Evolutionary conservation across 1,140 invertebrate genomes (phyloP), one percentile per base, ranked within the genome.

Genomic region (Lasioglossum albipes): DNA sequence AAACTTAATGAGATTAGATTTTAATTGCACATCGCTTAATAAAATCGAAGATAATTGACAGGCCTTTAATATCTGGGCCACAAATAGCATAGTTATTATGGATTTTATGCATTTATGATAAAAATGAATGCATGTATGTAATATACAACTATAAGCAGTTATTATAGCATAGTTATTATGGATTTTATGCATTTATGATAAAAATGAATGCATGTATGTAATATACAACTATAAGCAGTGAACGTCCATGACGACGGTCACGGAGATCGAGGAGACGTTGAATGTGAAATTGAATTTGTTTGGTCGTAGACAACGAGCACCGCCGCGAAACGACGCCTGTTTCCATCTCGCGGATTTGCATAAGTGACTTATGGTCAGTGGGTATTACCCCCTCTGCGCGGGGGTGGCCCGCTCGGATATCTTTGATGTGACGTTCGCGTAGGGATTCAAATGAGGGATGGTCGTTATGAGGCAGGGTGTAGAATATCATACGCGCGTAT

Each of bases 321-420:
- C 78, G 27, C 49, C 36, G 84, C 45, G 71, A n/a, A 70, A 22
- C 69, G 64, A 82, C 79, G 82, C 75, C 76, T 83, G 81, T 87
- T 88, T 85, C 85, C 85, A 87, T 87, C 79, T 84, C 84, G 67
- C 76, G 54, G 68, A 89, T 89, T 90, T 90, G 75, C 88, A 88
- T 90, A 90, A 90, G 84, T 89, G 88, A 89, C 88, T 89, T 90
- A 90, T 89, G 87, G 87, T 86, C 85, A 85, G 67, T 69, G 73
- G 81, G 74, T 82, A 87, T 88, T 90, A 88, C 76, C 66, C 77
- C 36, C 61, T 18, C 49, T 7, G 18, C 57, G 52, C 36, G 36
- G 13, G 61, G 41, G 79, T 75, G 83, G 77, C 49, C 79, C 66
- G 65, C 68, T 87, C 75, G 66, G 80, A 71, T 90, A 88, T 90